Percentiles rank a stretch among this genome's conserved stretches.
phyloP scores from a whole-genome alignment of 2,888 invertebrate species.

The Spodoptera littoralis region DNA sequence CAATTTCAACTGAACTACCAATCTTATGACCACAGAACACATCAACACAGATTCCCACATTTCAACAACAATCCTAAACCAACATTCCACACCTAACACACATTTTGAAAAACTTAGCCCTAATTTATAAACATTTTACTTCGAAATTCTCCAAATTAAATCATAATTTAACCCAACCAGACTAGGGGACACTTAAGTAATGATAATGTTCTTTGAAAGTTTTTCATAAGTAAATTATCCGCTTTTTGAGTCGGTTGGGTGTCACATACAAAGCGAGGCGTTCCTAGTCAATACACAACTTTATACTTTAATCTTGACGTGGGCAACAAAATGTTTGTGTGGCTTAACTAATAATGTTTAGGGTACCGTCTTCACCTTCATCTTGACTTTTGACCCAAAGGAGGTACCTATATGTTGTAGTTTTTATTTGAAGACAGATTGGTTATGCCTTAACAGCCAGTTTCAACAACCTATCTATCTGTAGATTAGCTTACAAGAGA shows the following conservation, averaged over 20 bases:
- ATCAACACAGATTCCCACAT: slow-evolving; percentile 2
- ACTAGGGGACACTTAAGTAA: slow-evolving; percentile 42
- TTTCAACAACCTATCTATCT: too few species aligned
- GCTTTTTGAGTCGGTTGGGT: slow-evolving; percentile 55
- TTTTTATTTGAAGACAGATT: too few species aligned
- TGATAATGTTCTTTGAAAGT: slow-evolving; percentile 43
- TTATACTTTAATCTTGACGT: slow-evolving; percentile 65
- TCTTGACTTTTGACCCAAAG: too few species aligned
- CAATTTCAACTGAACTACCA: too few species aligned
- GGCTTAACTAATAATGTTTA: slow-evolving; percentile 62
- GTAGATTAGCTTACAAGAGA: too few species aligned
- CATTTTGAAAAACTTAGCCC: slow-evolving; percentile 27
- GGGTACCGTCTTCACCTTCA: slow-evolving; percentile 48
- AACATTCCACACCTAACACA: slow-evolving; percentile 6
- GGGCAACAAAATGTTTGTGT: slow-evolving; percentile 66
- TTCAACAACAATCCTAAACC: slow-evolving; percentile 1
- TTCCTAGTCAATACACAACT: slow-evolving; percentile 64
- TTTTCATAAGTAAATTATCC: slow-evolving; percentile 59
- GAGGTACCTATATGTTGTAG: too few species aligned
- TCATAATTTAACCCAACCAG: slow-evolving; percentile 59
- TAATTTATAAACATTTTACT: slow-evolving; percentile 30
- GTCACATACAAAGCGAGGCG: slow-evolving; percentile 32
- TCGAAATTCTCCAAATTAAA: slow-evolving; percentile 50
- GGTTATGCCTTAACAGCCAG: too few species aligned
- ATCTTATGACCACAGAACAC: too few species aligned